phyloP scores from a whole-genome alignment of 1,140 invertebrate genomes.

The Drosophila persimilis region DNA sequence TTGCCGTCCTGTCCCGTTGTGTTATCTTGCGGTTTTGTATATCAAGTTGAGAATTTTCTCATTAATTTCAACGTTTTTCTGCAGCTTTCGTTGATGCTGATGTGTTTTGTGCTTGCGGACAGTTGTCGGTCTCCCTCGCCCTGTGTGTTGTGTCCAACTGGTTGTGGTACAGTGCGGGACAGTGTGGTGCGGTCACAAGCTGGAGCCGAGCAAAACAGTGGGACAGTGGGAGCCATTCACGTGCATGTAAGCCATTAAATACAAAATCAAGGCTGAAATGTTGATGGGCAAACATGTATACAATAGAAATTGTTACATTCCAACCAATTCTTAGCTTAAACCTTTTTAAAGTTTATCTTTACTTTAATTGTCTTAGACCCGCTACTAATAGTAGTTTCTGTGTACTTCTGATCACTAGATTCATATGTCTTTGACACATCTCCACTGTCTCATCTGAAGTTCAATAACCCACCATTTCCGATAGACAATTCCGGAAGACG shows the following conservation, averaged over 20 bases:
- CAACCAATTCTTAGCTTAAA: too few species aligned
- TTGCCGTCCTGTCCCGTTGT: conserved; percentile 34
- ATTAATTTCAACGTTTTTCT: conserved; percentile 78
- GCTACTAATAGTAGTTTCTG: too few species aligned
- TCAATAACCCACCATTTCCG: conserved; percentile 36
- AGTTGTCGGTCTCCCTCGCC: conserved; percentile 38
- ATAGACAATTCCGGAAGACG: conserved; percentile 12
- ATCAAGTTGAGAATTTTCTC: conserved; percentile 78
- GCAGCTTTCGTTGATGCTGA: conserved; percentile 53
- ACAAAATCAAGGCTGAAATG: conserved; percentile 15
- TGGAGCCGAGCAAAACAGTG: conserved; percentile 13
- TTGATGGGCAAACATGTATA: neutral
- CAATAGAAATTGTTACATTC: neutral
- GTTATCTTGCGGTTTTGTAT: conserved; percentile 76
- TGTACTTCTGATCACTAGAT: neutral
- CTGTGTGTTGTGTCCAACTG: conserved; percentile 36
- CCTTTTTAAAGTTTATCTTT: too few species aligned
- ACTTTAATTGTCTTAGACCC: too few species aligned
- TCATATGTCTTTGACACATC: conserved; percentile 6
- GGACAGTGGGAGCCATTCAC: conserved; percentile 33
- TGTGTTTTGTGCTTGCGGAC: conserved; percentile 72
- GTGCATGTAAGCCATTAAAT: conserved; percentile 16
- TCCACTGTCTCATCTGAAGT: conserved; percentile 30
- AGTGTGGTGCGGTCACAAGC: neutral
- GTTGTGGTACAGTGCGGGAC: conserved; percentile 20